phyloP scores from a whole-genome alignment of 2,113 vertebrate species.

The Campylomormyrus tamandua region DNA sequence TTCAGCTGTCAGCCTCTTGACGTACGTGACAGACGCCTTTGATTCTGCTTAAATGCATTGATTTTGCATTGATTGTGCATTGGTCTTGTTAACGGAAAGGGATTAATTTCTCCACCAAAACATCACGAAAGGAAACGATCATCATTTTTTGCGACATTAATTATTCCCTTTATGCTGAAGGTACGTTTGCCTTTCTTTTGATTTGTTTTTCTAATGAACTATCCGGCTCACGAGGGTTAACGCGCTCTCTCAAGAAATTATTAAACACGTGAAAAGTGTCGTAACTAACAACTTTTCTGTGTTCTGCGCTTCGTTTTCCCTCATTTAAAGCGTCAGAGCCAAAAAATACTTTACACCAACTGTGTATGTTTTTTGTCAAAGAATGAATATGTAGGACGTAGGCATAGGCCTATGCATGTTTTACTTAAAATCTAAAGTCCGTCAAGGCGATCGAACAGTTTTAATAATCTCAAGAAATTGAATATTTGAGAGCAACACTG shows the following conservation, averaged over 20 bases:
- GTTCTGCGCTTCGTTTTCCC: not conserved
- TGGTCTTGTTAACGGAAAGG: not conserved
- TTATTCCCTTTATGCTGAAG: not conserved
- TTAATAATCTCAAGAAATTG: not conserved
- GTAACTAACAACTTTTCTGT: not conserved
- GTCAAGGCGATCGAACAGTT: not conserved
- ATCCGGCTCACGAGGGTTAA: not conserved
- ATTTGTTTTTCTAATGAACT: not conserved
- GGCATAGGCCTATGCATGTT: not conserved
- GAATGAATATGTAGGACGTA: not conserved
- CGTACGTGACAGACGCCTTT: not conserved
- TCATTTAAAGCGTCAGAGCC: not conserved
- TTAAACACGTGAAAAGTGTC: not conserved
- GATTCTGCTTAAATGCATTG: no score
- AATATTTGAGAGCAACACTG: not conserved
- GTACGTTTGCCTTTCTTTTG: not conserved
- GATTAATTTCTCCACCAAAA: not conserved
- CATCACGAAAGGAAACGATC: not conserved
- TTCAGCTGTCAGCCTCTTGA: not conserved
- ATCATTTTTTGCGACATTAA: not conserved
- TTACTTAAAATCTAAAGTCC: not conserved
- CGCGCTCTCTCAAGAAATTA: not conserved
- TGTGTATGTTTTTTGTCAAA: not conserved
- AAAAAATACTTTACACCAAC: not conserved
- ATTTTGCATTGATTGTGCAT: not conserved